phyloP scores from a whole-genome alignment of 2,888 invertebrate genomes.

The Tupiocoris notatus region DNA sequence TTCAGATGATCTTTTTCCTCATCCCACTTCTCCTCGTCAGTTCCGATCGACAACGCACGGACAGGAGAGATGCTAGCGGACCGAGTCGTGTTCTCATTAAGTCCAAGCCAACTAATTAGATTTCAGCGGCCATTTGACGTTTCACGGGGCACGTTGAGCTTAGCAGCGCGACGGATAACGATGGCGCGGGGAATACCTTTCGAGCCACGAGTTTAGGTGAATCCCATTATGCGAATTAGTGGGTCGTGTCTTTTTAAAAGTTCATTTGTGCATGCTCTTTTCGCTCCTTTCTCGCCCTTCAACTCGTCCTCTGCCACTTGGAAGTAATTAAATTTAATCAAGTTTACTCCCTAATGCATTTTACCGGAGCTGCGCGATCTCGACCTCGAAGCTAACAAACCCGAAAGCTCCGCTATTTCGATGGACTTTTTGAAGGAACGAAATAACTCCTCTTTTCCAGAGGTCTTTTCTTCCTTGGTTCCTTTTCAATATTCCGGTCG shows the following conservation, averaged over 20 bases:
- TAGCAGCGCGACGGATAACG: not conserved
- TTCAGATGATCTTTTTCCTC: not conserved
- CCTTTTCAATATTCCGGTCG: not conserved
- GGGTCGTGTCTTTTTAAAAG: not conserved
- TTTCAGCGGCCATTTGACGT: conserved; percentile 14
- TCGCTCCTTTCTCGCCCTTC: not conserved
- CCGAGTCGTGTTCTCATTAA: conserved; percentile 4
- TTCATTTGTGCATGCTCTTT: not conserved
- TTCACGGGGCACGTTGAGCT: not conserved
- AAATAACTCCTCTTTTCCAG: not conserved
- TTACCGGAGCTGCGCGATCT: not conserved
- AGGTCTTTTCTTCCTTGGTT: not conserved
- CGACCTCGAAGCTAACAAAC: not conserved
- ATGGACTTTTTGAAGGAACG: not conserved
- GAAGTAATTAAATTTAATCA: not conserved
- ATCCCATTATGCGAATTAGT: not conserved
- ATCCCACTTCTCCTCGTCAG: not conserved
- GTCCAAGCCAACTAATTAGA: conserved; percentile 13
- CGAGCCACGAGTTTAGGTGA: not conserved
- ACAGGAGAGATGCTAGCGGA: not conserved
- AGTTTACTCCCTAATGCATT: not conserved
- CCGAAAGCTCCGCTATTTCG: not conserved
- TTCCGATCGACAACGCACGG: not conserved
- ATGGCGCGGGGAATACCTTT: not conserved
- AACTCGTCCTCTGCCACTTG: not conserved